phyloP scores from a whole-genome alignment of 2,113 vertebrate genomes.

The Xiphias gladius region DNA sequence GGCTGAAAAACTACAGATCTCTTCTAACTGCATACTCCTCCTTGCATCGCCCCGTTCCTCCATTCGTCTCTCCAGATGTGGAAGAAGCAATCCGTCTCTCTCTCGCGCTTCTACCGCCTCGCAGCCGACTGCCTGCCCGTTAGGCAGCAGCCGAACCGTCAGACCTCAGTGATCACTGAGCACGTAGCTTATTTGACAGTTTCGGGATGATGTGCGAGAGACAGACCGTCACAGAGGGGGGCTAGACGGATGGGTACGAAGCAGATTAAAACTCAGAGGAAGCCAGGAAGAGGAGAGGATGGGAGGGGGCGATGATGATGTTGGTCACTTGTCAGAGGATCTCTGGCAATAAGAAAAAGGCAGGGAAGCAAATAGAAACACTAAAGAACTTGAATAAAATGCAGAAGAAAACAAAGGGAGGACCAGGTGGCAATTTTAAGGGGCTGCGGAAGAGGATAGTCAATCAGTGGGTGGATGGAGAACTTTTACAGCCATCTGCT shows the following conservation, averaged over 20 bases:
- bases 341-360: neutral
- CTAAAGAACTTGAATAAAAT: neutral
- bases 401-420: neutral
- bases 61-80: neutral
- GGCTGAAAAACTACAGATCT: neutral
- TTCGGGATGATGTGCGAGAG: conserved; percentile 18
- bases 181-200: neutral
- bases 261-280: neutral
- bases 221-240: neutral
- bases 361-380: neutral
- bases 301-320: neutral
- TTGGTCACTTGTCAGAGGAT: neutral
- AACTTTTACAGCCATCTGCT: conserved; percentile 31
- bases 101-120: neutral
- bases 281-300: neutral
- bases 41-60: conserved; percentile 3
- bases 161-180: neutral
- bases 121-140: neutral
- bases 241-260: neutral
- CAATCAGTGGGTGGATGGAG: neutral
- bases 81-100: neutral
- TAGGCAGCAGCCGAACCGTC: conserved; percentile 6
- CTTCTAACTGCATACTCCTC: neutral
- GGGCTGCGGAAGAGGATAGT: neutral
- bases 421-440: neutral